A percentile compares a stretch with the other conserved stretches of the same genome.
phyloP scores from a whole-genome alignment of 2,888 invertebrate genomes.

The Adela reaumurella region DNA sequence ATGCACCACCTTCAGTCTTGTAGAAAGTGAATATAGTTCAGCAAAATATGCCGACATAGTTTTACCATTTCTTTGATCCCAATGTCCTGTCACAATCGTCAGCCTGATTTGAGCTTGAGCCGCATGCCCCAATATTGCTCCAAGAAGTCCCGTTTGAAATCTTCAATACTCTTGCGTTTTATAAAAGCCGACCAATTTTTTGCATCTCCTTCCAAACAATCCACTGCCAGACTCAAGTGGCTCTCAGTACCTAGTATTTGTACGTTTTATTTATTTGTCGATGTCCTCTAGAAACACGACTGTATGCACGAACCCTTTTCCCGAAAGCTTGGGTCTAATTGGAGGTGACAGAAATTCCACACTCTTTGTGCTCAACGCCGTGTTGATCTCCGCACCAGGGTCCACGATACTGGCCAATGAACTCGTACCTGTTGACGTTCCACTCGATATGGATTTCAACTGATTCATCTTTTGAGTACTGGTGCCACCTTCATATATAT shows the following conservation, averaged over 20 bases:
- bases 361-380: too few species aligned
- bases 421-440: too few species aligned
- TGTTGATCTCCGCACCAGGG: too few species aligned
- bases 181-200: constrained; percentile 1
- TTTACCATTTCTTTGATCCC: background rate
- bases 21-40: background rate
- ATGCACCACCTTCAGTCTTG: background rate
- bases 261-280: background rate
- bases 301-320: background rate
- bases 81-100: background rate
- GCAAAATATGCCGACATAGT: background rate
- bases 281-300: constrained; percentile 1
- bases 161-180: background rate
- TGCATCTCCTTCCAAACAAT: constrained; percentile 1
- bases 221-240: background rate
- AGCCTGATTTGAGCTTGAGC: background rate
- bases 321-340: background rate
- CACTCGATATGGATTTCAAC: too few species aligned
- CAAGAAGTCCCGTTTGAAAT: constrained; percentile 2
- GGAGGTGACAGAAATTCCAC: too few species aligned
- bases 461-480: too few species aligned
- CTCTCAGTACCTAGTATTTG: background rate
- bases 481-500: too few species aligned
- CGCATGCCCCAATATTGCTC: constrained; percentile 2
- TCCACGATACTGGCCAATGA: too few species aligned